Evolutionary conservation across 1,140 invertebrate genomes (phyloP).

Genomic region (Leptonema lineaticorne): DNA sequence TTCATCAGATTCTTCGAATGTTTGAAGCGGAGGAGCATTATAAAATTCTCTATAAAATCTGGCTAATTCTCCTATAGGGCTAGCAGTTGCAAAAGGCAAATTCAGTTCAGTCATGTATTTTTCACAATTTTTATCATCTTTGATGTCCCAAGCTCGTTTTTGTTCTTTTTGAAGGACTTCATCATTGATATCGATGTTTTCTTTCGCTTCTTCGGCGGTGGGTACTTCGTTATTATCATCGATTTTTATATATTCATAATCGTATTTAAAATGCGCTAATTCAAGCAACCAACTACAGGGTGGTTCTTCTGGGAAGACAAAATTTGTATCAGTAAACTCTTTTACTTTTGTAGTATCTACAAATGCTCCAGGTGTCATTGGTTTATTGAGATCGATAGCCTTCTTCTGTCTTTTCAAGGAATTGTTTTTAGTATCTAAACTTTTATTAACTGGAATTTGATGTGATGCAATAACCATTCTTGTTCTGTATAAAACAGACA

Average conservation of each 20-base stretch:
- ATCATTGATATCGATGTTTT: too few species aligned
- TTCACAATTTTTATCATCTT: neutral
- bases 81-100: neutral
- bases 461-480: neutral
- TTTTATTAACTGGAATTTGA: neutral
- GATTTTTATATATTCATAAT: neutral
- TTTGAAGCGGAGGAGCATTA: neutral
- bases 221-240: neutral
- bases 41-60: neutral
- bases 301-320: neutral
- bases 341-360: neutral
- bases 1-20: neutral
- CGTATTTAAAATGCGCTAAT: neutral
- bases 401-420: neutral
- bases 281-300: slow-evolving; percentile 9
- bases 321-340: neutral
- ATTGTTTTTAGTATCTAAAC: neutral
- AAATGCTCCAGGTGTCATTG: slow-evolving; percentile 11
- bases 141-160: neutral
- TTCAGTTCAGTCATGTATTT: neutral
- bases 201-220: neutral
- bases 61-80: neutral
- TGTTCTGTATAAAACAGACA: neutral
- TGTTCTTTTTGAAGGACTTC: neutral
- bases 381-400: neutral